These are phyloP conservation scores for Phyllostomus hastatus DNA, from an alignment of 2,113 vertebrate genomes.

Conservation along the genomic window DNA sequence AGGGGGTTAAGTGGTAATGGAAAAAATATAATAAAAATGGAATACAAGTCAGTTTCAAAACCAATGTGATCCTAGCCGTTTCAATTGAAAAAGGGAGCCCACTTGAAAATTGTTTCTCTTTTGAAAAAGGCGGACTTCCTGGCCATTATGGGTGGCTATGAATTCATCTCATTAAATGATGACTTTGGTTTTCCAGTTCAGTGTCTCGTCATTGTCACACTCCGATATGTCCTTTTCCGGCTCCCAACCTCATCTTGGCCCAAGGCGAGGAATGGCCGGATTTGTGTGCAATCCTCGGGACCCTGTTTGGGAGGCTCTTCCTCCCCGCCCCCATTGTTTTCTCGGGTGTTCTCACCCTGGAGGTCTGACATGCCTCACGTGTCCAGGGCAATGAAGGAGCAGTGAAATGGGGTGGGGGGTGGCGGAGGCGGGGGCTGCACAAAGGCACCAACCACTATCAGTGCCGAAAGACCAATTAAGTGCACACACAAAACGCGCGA, in stretches of 20 bases:
- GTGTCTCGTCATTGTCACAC: neutral
- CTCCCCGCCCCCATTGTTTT: conserved; percentile 33
- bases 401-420: neutral
- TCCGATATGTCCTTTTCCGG: neutral
- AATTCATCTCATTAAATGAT: conserved; percentile 41
- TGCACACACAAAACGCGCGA: neutral
- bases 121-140: neutral
- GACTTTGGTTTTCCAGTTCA: conserved; percentile 25
- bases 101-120: neutral
- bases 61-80: neutral
- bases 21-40: neutral
- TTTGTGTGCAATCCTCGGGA: neutral
- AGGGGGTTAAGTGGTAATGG: too few species aligned
- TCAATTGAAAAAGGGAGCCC: neutral
- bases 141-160: neutral
- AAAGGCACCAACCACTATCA: neutral
- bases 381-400: conserved; percentile 28
- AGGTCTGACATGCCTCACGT: conserved; percentile 47
- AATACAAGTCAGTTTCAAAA: conserved; percentile 21
- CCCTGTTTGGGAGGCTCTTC: neutral
- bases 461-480: neutral
- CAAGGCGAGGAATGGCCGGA: neutral
- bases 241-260: conserved; percentile 22
- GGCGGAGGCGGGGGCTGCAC: conserved; percentile 3
- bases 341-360: conserved; percentile 24